Percentiles rank a stretch among this genome's conserved stretches.
phyloP scores from a whole-genome alignment of 2,888 invertebrate species.

The Phyllotreta striolata region DNA sequence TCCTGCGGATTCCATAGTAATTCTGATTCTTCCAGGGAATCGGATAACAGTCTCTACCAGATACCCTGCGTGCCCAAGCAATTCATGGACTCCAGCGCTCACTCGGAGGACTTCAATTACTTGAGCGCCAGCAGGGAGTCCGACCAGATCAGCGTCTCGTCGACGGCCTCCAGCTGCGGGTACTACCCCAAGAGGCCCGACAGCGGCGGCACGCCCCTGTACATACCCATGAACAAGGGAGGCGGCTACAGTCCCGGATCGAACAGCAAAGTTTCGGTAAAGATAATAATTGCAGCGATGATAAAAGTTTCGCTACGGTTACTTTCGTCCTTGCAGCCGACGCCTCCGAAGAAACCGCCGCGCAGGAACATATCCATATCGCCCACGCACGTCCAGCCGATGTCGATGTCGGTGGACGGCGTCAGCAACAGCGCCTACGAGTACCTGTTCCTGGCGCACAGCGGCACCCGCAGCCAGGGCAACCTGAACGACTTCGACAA shows the following conservation, averaged over 20 bases:
- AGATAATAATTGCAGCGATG: slow-evolving; percentile 48
- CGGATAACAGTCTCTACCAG: slow-evolving; percentile 67
- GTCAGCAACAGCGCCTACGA: slow-evolving; percentile 71
- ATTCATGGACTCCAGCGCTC: slow-evolving; percentile 66
- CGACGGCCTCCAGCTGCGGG: slow-evolving; percentile 67
- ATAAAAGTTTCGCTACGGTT: not conserved
- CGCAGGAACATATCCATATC: slow-evolving; percentile 85
- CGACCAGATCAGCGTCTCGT: slow-evolving; percentile 70
- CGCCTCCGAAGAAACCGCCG: slow-evolving; percentile 90
- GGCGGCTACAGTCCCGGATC: slow-evolving; percentile 67
- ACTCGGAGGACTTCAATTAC: slow-evolving; percentile 65
- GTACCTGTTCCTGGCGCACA: slow-evolving; percentile 70
- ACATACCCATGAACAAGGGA: slow-evolving; percentile 68
- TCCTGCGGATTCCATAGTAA: slow-evolving; percentile 50
- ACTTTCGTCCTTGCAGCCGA: slow-evolving; percentile 66
- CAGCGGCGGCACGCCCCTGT: slow-evolving; percentile 62
- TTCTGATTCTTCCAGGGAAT: slow-evolving; percentile 62
- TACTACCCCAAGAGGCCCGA: slow-evolving; percentile 64
- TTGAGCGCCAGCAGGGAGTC: slow-evolving; percentile 65
- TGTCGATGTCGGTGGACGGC: slow-evolving; percentile 66
- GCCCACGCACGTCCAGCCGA: slow-evolving; percentile 76
- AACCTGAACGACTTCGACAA: slow-evolving; percentile 74
- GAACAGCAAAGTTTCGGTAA: slow-evolving; percentile 70
- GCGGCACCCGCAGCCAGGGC: slow-evolving; percentile 74
- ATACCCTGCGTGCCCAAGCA: slow-evolving; percentile 66